These are phyloP conservation scores for Brachycybe producta DNA, from an alignment of 2,888 invertebrate species.

Conservation along the genomic window DNA sequence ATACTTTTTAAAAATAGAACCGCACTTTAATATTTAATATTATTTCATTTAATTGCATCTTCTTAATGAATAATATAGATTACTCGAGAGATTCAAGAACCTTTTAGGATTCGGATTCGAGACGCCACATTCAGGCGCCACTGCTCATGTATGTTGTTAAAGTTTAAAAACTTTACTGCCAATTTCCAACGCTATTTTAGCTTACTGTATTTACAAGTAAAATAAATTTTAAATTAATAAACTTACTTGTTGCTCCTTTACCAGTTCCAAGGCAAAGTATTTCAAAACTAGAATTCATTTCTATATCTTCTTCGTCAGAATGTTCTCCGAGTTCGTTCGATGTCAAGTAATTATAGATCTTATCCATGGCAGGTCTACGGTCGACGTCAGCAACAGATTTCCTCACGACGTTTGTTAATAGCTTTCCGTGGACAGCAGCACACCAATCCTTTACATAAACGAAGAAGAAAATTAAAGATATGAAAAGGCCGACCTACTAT, in stretches of 20 bases:
- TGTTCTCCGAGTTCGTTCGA: constrained; percentile 2
- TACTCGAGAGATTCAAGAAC: no score
- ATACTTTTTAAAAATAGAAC: no score
- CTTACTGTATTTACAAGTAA: constrained; percentile 8
- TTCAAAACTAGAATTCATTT: not conserved
- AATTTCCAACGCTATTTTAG: no score
- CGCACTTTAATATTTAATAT: no score
- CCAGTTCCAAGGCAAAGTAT: constrained; percentile 19
- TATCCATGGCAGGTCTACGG: constrained; percentile 17
- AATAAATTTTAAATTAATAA: not conserved
- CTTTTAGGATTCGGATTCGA: no score
- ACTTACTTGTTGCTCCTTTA: constrained; percentile 20
- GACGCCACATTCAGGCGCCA: no score
- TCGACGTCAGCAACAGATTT: constrained; percentile 15
- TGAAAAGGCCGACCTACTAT: no score
- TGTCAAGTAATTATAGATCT: constrained; percentile 10
- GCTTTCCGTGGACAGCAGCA: constrained; percentile 8
- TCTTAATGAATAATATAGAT: no score
- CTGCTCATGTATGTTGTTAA: no score
- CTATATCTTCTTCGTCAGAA: not conserved
- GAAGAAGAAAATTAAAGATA: no score
- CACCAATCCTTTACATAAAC: constrained; percentile 15
- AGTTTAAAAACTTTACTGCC: no score
- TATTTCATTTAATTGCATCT: no score
- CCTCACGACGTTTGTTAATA: constrained; percentile 10